Evolutionary conservation across 2,113 vertebrate genomes (phyloP), one percentile per base, ranked within the genome.

Genomic region (Rhynchopsitta pachyrhyncha): DNA sequence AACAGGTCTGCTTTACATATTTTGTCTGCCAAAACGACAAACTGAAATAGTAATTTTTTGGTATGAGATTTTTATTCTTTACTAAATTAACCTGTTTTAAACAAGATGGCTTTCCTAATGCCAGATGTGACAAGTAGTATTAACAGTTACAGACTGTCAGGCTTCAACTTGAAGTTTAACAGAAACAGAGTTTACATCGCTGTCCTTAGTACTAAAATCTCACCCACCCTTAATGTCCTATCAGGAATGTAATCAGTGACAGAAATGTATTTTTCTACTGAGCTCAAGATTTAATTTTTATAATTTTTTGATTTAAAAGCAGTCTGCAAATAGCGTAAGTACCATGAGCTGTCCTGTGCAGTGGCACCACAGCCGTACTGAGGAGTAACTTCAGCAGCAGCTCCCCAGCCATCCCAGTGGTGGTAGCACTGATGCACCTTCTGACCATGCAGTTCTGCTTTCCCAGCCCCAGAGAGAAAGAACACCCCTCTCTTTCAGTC

Each of bases 1-100:
- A n/a, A 33, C 14, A 63, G 17, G 3, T 64, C 39, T 93, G 69
- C 64, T 78, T 44, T 10, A 73, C 6, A 1, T 27, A 66, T n/a
- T 93, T 94, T 81, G 90, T 88, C 84, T 87, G 42, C 29, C 44
- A 88, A 81, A 63, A 84, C 31, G 23, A 90, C n/a, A 78, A 44
- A 69, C 1, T 4, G 5, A 11, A 76, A 44, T 19, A 52, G 18
- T 68, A 46, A 33, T 63, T 89, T 82, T 82, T 73, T 16, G 62
- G 53, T 6, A 64, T 88, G 57, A 75, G 82, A 76, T 59, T 62
- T 86, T 88, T 67, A 52, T 71, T 94, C 6, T 85, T 67, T 62
- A 73, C 33, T 70, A 23, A 52, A 86, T 33, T n/a, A 50, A 90
- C 74, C 25, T 1, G 1, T 63, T 92, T 13, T 76, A 31, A 2